Percentiles rank a stretch among this genome's conserved stretches.
Conservation (phyloP, 2,113 vertebrate species). For the Psittacara wagleri region DNA sequence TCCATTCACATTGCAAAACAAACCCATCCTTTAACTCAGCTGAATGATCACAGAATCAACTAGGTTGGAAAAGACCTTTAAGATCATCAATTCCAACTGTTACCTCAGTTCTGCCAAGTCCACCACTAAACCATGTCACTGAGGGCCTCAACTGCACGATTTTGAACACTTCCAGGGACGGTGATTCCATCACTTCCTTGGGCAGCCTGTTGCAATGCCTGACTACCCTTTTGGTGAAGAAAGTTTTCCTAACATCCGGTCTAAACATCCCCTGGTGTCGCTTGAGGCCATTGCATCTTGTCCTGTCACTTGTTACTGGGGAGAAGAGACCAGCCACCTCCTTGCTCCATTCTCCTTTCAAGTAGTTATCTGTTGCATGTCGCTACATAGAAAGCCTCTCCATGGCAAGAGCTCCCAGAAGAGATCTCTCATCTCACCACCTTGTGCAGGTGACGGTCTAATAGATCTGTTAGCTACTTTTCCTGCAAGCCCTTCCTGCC, state of each 20-base stretch:
- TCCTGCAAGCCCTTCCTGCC: background rate
- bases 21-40: accelerated
- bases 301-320: background rate
- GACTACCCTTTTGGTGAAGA: background rate
- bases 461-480: background rate
- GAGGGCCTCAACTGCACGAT: background rate
- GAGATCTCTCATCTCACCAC: background rate
- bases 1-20: background rate
- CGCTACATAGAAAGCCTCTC: background rate
- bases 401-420: background rate
- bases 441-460: background rate
- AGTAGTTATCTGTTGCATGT: background rate
- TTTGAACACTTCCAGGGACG: background rate
- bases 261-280: background rate
- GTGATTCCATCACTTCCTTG: background rate
- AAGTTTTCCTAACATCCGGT: background rate
- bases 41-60: background rate
- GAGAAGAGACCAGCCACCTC: background rate
- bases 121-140: background rate
- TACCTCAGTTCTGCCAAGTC: background rate
- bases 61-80: background rate
- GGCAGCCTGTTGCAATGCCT: background rate
- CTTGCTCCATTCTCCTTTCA: background rate
- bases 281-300: background rate
- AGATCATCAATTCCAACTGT: background rate